phyloP scores from a whole-genome alignment of 92 coral and sea anemone genomes.

The Micromussa lordhowensis region DNA sequence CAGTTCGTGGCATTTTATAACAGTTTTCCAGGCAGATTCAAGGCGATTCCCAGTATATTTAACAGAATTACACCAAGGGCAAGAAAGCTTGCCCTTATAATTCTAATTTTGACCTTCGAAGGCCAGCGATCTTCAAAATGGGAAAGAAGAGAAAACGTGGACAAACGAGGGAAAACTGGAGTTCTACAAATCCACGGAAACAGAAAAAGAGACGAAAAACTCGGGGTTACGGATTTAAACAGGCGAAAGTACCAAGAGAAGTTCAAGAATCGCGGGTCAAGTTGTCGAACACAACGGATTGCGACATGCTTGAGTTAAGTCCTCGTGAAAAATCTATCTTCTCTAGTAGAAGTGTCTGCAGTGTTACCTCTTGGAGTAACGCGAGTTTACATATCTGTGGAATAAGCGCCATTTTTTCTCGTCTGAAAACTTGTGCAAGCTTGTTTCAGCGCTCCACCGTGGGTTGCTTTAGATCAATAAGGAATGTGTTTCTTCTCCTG shows the following conservation, averaged over 20 bases:
- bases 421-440: not conserved
- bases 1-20: not conserved
- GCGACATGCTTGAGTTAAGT: not conserved
- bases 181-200: conserved; percentile 6
- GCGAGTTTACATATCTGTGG: not conserved
- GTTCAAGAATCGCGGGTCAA: not conserved
- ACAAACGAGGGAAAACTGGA: conserved; percentile 16
- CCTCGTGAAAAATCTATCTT: not conserved
- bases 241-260: not conserved
- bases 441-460: conserved; percentile 1
- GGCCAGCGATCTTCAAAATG: not conserved
- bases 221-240: conserved; percentile 13
- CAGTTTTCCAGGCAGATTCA: conserved; percentile 14
- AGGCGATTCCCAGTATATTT: not conserved
- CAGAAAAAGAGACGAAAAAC: conserved; percentile 29
- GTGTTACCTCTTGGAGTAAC: not conserved
- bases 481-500: conserved; percentile 18
- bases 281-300: not conserved
- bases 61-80: not conserved
- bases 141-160: conserved; percentile 27
- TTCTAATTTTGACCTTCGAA: not conserved
- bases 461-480: conserved; percentile 27
- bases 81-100: not conserved
- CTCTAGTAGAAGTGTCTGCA: not conserved
- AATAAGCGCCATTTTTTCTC: conserved; percentile 9